Evolutionary conservation across 2,797 vertebrate species (phyloP).

Genomic region (Hippopotamyrus pictus): DNA sequence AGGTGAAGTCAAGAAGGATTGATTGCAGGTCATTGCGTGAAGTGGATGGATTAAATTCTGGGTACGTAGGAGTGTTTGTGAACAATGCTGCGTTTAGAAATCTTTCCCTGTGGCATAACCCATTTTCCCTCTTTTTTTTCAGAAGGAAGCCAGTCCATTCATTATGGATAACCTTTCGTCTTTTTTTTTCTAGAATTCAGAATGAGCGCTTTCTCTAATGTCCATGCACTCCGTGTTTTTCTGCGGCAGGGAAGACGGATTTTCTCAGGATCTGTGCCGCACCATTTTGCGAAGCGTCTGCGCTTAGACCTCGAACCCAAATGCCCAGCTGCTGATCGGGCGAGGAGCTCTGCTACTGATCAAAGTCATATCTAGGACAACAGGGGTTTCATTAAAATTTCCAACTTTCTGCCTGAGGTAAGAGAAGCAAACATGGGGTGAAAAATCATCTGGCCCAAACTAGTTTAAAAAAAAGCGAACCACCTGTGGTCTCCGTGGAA

Average conservation of each 20-base stretch:
- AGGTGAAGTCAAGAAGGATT: neutral
- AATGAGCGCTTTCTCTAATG: neutral
- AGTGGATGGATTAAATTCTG: constrained; percentile 3
- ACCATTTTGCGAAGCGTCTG: constrained; percentile 21
- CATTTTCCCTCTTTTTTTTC: constrained; percentile 11
- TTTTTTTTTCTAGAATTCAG: neutral
- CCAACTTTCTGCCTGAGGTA: constrained; percentile 69
- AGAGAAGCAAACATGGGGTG: constrained; percentile 66
- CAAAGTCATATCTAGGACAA: constrained; percentile 75
- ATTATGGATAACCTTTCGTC: constrained; percentile 12
- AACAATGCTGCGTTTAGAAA: constrained; percentile 13
- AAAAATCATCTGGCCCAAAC: constrained; percentile 79
- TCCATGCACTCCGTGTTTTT: neutral
- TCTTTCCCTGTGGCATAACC: constrained; percentile 11
- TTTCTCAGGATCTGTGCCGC: neutral
- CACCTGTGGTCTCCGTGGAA: constrained; percentile 86
- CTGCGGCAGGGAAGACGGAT: neutral
- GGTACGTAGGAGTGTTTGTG: neutral
- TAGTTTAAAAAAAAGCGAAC: constrained; percentile 67
- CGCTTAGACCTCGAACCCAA: constrained; percentile 24
- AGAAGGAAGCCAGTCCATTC: constrained; percentile 7
- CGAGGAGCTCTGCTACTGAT: constrained; percentile 69
- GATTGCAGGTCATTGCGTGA: neutral
- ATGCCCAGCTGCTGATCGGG: constrained; percentile 38
- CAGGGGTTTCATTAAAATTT: constrained; percentile 84